A percentile compares a stretch with the other conserved stretches of the same genome.
phyloP scores from a whole-genome alignment of 2,113 vertebrate genomes.

The Variabilichromis moorii region DNA sequence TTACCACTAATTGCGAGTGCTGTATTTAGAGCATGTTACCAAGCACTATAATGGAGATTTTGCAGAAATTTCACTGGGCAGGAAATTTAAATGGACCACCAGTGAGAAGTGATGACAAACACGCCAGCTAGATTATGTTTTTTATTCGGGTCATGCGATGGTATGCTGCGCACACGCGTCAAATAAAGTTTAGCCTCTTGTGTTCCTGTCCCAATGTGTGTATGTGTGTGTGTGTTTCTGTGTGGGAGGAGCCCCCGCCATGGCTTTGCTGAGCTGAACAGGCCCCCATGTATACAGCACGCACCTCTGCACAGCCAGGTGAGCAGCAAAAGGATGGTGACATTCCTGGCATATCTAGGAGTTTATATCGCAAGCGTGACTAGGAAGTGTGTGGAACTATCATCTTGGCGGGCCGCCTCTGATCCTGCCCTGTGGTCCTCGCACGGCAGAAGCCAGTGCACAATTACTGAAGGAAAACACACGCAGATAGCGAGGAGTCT shows the following conservation, averaged over 20 bases:
- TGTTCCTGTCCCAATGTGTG: neutral
- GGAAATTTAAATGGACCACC: constrained; percentile 34
- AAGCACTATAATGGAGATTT: neutral
- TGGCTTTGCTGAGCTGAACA: constrained; percentile 36
- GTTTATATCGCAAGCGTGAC: constrained; percentile 57
- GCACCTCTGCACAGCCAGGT: constrained; percentile 53
- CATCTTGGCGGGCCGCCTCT: constrained; percentile 42
- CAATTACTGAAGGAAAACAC: constrained; percentile 65
- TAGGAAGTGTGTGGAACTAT: constrained; percentile 62
- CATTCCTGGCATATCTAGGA: constrained; percentile 63
- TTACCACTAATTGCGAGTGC: neutral
- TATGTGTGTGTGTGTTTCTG: neutral
- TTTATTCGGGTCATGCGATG: constrained; percentile 15
- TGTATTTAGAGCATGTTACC: neutral
- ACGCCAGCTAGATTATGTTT: neutral
- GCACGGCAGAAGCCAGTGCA: constrained; percentile 60
- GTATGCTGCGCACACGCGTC: constrained; percentile 32
- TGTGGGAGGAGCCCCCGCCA: neutral
- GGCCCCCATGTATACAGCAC: constrained; percentile 45
- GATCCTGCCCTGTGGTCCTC: constrained; percentile 72
- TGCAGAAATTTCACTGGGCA: neutral
- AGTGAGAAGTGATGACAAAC: constrained; percentile 30
- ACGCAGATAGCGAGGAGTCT: constrained; percentile 37
- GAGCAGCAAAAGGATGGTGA: constrained; percentile 42
- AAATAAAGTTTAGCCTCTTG: constrained; percentile 39